Evolutionary conservation across 1,140 invertebrate genomes (phyloP).

Genomic region (Trachymyrmex septentrionalis): DNA sequence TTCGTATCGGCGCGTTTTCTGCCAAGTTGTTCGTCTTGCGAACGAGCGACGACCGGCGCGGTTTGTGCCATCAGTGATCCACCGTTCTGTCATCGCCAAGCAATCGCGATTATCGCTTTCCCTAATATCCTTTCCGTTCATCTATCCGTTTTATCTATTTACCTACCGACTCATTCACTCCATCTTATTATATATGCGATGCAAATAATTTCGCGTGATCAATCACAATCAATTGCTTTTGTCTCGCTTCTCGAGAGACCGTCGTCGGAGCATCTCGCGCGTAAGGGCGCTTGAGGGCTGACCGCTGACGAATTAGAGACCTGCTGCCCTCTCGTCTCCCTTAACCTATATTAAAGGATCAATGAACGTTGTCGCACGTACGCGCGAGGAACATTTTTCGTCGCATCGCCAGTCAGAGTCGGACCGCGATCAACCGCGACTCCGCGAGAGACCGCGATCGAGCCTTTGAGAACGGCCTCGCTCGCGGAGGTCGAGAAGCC

Average conservation of each 20-base stretch:
- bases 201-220: neutral
- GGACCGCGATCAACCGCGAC: neutral
- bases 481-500: too few relatives aligned
- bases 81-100: neutral
- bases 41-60: conserved; percentile 63
- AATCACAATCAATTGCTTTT: neutral
- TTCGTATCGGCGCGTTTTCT: conserved; percentile 52
- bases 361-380: conserved; percentile 36
- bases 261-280: neutral
- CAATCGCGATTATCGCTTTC: conserved; percentile 16
- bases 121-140: neutral
- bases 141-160: neutral
- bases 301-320: conserved; percentile 18
- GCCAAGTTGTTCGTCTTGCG: neutral
- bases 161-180: neutral
- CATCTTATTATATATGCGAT: neutral
- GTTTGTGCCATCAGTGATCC: conserved; percentile 2
- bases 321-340: conserved; percentile 66
- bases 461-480: neutral
- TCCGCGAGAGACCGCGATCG: neutral
- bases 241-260: neutral
- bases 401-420: neutral
- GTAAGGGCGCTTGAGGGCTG: conserved; percentile 23
- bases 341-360: conserved; percentile 67
- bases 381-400: conserved; percentile 14